Base-by-base conservation (phyloP, 2,797 vertebrate species). In the Malacoraja senta region DNA sequence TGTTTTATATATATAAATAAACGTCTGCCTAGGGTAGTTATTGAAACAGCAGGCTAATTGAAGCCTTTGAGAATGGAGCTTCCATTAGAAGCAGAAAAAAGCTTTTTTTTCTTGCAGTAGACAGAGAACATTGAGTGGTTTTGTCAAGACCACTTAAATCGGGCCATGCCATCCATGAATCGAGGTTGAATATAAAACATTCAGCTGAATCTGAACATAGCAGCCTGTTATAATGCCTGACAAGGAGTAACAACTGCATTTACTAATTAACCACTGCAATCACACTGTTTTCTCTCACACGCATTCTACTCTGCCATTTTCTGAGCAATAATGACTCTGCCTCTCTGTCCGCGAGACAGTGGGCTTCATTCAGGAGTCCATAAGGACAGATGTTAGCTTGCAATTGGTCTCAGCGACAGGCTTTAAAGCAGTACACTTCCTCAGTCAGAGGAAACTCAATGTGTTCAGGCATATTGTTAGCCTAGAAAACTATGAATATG, bases 381-480 rank as follows among this genome's bases (percentile, higher is more conserved):
- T 29, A n/a, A 13, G 15, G 15, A 63, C 61, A 86, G 83, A 32
- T 32, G 58, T 65, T 74, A 35, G 84, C 29, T 35, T 88, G 61
- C 8, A 35, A 86, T 65, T 58, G 63, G n/a, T 86, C n/a, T 86
- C 61, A 63, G 83, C 61, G 19, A 8, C n/a, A 8, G 63, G 6
- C 19, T 88, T 63, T 68, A 65, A 68, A 21, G n/a, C 63, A 68
- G 32, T 68, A 32, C 19, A 32, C 32, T 12, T 68, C n/a, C 17
- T 88, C 84, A 68, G n/a, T 32, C 84, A 88, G 84, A 68, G 84
- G n/a, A 68, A 88, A 9, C 17, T 86, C 84, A 68, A 68, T 88
- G 63, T 65, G n/a, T 38, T 88, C 61, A 88, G n/a, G 32, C 29
- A 32, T 35, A 68, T 68, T 88, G 84, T 86, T 86, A 2, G 26